Evolutionary conservation across 2,888 invertebrate genomes (phyloP).

Genomic region (Leptogaster cylindrica): DNA sequence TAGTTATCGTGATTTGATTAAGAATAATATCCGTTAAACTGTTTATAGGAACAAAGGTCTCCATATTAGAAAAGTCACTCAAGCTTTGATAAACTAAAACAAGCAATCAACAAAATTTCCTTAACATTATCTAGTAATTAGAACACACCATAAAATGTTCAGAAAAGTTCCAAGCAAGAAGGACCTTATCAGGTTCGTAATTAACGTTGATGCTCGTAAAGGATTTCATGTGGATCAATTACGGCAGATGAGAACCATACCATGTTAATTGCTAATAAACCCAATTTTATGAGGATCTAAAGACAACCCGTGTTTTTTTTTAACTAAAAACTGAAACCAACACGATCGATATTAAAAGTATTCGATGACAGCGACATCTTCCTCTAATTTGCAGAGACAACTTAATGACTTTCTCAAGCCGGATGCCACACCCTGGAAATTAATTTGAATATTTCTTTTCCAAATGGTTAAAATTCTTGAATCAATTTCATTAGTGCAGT

Average conservation of each 20-base stretch:
- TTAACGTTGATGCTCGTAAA: neutral
- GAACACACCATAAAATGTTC: no score
- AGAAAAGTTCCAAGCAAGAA: no score
- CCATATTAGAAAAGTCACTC: no score
- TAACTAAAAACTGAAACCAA: slow-evolving; percentile 3
- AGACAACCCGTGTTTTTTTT: neutral
- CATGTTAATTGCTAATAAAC: slow-evolving; percentile 5
- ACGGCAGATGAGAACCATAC: neutral
- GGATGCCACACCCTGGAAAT: slow-evolving; percentile 18
- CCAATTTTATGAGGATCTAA: neutral
- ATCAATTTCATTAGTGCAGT: slow-evolving; percentile 41
- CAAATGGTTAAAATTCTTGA: slow-evolving; percentile 29
- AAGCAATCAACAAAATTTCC: no score
- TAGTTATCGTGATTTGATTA: no score
- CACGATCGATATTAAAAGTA: neutral
- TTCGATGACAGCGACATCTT: neutral
- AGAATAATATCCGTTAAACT: no score
- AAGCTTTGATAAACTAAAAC: no score
- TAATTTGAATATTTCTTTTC: slow-evolving; percentile 38
- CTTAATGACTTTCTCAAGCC: slow-evolving; percentile 21
- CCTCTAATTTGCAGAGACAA: slow-evolving; percentile 4
- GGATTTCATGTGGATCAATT: slow-evolving; percentile 10
- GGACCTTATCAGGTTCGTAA: neutral
- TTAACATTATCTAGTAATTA: no score
- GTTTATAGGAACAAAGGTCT: no score